Evolutionary conservation across 2,113 vertebrate genomes (phyloP), one percentile per base, ranked within the genome.

Genomic region (Catharus bicknelli): DNA sequence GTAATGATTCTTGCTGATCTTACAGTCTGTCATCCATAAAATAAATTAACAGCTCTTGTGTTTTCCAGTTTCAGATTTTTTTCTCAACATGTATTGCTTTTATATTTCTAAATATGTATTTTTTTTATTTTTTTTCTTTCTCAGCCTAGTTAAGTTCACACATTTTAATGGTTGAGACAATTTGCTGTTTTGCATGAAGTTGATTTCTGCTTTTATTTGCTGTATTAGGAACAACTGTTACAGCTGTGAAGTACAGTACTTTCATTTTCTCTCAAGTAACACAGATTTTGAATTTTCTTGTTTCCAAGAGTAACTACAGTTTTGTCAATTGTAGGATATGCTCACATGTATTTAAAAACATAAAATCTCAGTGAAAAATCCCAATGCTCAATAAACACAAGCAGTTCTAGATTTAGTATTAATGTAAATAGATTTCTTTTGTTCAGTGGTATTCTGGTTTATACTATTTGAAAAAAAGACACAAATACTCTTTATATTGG

Each of bases 171-270:
- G 50, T 7, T 54, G 11, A 70, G 12, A 18, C 48, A 79, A 54
- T 78, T 94, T 90, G 10, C 18, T 58, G 23, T 69, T 88, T 74
- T 85, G 27, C 20, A 11, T 25, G 23, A 25, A 64, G 38, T 14
- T 61, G 15, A 61, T 74, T 87, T 92, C 42, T 84, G 13, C 69
- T 74, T 84, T 86, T 82, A 59, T 92, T 94, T 90, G 25, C 29
- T 79, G 10, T 38, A 83, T 72, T 83, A 85, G 11, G 34, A 83
- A 59, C 30, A 87, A 59, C 12, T n/a, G 50, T 75, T 89, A 25
- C 11, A 13, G 23, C 53, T 87, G 34, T 51, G 14, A 93, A 81
- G 13, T 74, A 8, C 16, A 83, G 48, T 53, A 26, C 55, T 83
- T 91, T 32, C 21, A 45, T 90, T 93, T 91, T 83, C 66, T 83